A percentile compares a stretch with the other conserved stretches of the same genome.
These are phyloP conservation scores for Saccopteryx leptura DNA, from an alignment of 2,113 vertebrate genomes.

Conservation along the genomic window DNA sequence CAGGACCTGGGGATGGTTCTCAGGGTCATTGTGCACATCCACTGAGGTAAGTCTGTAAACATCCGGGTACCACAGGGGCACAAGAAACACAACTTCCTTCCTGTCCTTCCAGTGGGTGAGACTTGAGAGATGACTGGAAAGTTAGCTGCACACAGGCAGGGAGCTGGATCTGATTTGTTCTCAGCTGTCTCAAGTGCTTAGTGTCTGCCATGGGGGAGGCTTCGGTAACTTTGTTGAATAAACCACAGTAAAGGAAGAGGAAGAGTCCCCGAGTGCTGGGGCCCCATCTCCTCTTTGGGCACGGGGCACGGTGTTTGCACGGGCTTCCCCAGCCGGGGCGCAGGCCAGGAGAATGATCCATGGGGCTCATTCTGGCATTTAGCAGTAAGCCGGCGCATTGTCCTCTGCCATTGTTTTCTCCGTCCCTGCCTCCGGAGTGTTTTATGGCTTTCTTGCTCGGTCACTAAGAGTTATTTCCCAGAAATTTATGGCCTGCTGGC, in stretches of 20 bases:
- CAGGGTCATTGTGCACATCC: not conserved
- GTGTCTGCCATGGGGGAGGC: rapidly evolving
- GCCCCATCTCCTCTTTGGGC: conserved; percentile 58
- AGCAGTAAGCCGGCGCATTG: conserved; percentile 55
- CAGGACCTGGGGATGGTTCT: not conserved
- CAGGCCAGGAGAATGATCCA: conserved; percentile 72
- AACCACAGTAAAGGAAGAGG: not conserved
- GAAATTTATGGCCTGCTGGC: conserved; percentile 61
- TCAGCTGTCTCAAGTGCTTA: rapidly evolving
- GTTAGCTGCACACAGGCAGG: rapidly evolving
- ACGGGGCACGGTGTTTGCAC: not conserved
- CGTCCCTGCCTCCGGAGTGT: conserved; percentile 65
- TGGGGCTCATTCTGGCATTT: conserved; percentile 62
- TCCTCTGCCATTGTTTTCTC: conserved; percentile 75
- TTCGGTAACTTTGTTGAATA: not conserved
- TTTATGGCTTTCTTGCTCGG: conserved; percentile 81
- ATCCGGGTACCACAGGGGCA: rapidly evolving
- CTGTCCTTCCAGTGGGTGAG: not conserved
- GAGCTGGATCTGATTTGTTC: not conserved
- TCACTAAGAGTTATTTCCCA: conserved; percentile 70
- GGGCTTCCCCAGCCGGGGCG: not conserved
- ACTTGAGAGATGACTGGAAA: not conserved
- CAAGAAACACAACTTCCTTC: not conserved
- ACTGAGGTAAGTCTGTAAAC: not conserved
- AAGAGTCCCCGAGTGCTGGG: not conserved